Base-by-base conservation (phyloP, 2,888 invertebrate species). In the Drosophila anomalata region DNA sequence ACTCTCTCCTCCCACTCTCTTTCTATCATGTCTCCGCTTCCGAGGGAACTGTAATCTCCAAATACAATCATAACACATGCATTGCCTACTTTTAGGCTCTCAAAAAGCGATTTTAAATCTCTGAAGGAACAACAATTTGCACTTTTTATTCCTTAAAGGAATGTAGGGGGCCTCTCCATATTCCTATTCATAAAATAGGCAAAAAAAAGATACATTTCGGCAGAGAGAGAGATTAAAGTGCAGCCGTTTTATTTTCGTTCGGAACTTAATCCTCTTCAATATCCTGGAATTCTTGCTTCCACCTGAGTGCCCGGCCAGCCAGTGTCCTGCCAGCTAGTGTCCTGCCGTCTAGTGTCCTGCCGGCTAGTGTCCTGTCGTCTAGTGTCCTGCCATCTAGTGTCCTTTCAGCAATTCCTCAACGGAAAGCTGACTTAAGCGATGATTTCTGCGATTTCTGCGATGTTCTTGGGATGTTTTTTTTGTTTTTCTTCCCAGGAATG, bases 401-500 rank as follows among this genome's bases (percentile, higher is more conserved):
- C 33, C 33, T 33, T 3, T 12, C 12, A 33, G 4, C 33, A 33
- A 36, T 36, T 36, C 7, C n/a, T 36, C 36, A 22, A 33, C 33
- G 3, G 44, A 76, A 77, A 73, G 71, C 74, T 53, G 75, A 65
- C 75, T 68, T 73, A 76, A 72, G 69, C 71, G 36, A 56, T 72
- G 78, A 73, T 82, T 73, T 77, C 55, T 60, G 42, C 53, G 66
- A 66, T 71, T 73, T 77, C 55, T 60, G 42, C 53, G 66, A 66
- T 71, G 78, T 79, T 83, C 73, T 73, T 11, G 41, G 41, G 77
- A 79, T 77, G 77, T 17, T 17, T 17, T 17, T 17, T 17, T 17
- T 76, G 22, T 24, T 80, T 57, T 69, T 66, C 72, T 63, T 56
- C 66, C 17, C 17, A 17, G 77, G 78, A 83, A 78, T 82, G 78